These are phyloP conservation scores for Drosophila yooni DNA, from an alignment of 2,888 invertebrate genomes.

Conservation along the genomic window DNA sequence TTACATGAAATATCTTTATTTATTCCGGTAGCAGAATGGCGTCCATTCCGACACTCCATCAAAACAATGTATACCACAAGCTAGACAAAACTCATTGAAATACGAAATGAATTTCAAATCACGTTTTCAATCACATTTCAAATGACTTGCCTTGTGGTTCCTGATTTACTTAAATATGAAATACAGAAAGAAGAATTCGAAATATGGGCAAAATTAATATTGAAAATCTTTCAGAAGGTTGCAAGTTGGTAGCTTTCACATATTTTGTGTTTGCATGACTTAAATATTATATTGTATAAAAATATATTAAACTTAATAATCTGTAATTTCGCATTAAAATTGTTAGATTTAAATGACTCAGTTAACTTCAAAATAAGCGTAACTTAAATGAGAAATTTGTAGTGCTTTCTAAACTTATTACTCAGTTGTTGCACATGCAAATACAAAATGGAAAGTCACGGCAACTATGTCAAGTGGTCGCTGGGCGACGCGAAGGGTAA, in stretches of 20 bases:
- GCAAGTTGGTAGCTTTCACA: slow-evolving; percentile 11
- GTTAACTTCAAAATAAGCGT: slow-evolving; percentile 4
- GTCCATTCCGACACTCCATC: not conserved
- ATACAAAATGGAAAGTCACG: slow-evolving; percentile 46
- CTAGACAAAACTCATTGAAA: not conserved
- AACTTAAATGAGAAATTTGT: slow-evolving; percentile 27
- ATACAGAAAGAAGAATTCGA: slow-evolving; percentile 31
- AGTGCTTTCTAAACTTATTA: slow-evolving; percentile 40
- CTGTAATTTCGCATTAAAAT: not conserved
- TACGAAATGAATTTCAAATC: slow-evolving; percentile 60
- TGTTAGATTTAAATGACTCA: not conserved
- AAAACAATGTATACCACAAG: slow-evolving; percentile 8
- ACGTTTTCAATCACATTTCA: slow-evolving; percentile 53
- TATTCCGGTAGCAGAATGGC: not conserved
- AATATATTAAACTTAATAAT: not conserved
- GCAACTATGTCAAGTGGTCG: slow-evolving; percentile 33
- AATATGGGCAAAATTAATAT: slow-evolving; percentile 22
- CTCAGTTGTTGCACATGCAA: slow-evolving; percentile 50
- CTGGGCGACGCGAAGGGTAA: slow-evolving; percentile 13
- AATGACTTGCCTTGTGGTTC: slow-evolving; percentile 9
- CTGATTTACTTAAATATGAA: slow-evolving; percentile 5
- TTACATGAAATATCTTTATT: slow-evolving; percentile 11
- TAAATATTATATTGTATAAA: not conserved
- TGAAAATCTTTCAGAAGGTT: slow-evolving; percentile 16
- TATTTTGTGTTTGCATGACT: slow-evolving; percentile 3